phyloP scores from a whole-genome alignment of 2,888 invertebrate species.

The Apomyelois bistriatella region DNA sequence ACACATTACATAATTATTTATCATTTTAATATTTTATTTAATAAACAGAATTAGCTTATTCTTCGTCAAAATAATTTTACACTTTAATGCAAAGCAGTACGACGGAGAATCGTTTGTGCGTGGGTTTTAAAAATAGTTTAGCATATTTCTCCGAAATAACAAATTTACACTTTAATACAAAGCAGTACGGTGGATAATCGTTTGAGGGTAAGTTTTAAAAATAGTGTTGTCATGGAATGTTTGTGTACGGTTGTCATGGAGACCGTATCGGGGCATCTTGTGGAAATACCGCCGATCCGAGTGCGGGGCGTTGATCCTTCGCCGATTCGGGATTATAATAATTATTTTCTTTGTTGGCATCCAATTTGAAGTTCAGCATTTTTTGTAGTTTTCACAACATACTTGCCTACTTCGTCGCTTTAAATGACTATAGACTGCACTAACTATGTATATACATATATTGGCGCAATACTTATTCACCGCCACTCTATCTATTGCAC shows the following conservation, averaged over 20 bases:
- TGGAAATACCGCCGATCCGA: constrained; percentile 51
- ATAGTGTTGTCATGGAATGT: constrained; percentile 38
- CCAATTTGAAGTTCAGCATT: constrained; percentile 9
- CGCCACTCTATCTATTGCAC: too few relatives aligned
- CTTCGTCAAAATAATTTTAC: too few relatives aligned
- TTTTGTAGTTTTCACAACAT: too few relatives aligned
- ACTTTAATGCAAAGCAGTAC: constrained; percentile 21
- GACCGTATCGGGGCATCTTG: constrained; percentile 66
- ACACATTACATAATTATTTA: too few relatives aligned
- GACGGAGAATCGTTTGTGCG: constrained; percentile 24
- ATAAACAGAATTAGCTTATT: not conserved
- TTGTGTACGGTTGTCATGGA: constrained; percentile 49
- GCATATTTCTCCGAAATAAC: too few relatives aligned
- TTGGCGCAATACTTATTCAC: too few relatives aligned
- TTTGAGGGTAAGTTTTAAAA: constrained; percentile 17
- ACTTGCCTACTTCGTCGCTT: too few relatives aligned
- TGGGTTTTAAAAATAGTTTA: constrained; percentile 10
- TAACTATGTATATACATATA: too few relatives aligned
- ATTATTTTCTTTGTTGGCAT: not conserved
- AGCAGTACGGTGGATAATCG: constrained; percentile 23
- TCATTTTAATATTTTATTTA: too few relatives aligned
- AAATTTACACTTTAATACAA: constrained; percentile 17
- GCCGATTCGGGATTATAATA: constrained; percentile 30
- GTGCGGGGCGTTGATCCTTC: constrained; percentile 60
- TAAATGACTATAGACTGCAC: too few relatives aligned